Percentiles rank a stretch among this genome's conserved stretches.
phyloP scores from a whole-genome alignment of 2,113 vertebrate genomes.

The human (Homo sapiens) region DNA sequence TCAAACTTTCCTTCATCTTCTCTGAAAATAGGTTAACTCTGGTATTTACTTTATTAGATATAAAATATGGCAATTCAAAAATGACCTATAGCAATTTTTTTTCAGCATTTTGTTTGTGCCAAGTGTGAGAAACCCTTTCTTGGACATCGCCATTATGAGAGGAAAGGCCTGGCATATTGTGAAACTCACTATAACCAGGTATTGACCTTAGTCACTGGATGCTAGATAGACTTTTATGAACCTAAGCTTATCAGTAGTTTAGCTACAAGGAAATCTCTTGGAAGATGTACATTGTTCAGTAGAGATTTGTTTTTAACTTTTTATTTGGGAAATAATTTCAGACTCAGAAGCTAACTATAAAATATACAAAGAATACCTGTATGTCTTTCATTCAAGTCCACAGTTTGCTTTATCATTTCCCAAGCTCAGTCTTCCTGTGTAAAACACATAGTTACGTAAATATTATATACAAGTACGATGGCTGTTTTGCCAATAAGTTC shows the following conservation, averaged over 20 bases:
- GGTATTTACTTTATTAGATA: not conserved
- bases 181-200: conserved; percentile 99
- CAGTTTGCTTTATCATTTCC: not conserved
- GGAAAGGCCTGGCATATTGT: conserved; percentile 97
- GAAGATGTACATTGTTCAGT: not conserved
- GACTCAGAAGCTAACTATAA: not conserved
- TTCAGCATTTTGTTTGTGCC: conserved; percentile 99
- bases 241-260: not conserved
- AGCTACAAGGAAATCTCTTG: not conserved
- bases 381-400: not conserved
- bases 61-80: not conserved
- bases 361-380: not conserved
- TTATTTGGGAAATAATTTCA: conserved; percentile 30
- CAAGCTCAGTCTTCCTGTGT: not conserved
- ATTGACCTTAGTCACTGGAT: not conserved
- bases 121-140: conserved; percentile 99
- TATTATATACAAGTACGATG: not conserved
- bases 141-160: conserved; percentile 97
- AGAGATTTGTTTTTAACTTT: not conserved
- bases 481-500: not conserved
- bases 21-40: not conserved
- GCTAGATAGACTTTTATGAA: not conserved
- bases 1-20: not conserved
- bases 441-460: not conserved
- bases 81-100: conserved; percentile 72